Base-by-base conservation (phyloP, 53 echinoderm and acorn worm genomes). In the Paracentrotus lividus region DNA sequence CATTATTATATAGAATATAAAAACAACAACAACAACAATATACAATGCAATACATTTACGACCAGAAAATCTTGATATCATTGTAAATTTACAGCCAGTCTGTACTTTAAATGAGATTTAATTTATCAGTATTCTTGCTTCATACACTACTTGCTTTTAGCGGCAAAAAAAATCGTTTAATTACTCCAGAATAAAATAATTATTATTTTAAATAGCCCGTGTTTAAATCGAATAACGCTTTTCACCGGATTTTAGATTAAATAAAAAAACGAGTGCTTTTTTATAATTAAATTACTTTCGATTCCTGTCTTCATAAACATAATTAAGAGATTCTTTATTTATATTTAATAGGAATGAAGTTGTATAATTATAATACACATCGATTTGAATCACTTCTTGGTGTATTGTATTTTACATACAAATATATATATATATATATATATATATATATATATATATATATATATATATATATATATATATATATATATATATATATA, bases 161-260 rank as follows among this genome's bases (percentile, higher is more conserved):
- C 44, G 81, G 81, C 47, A 81, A 45, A 81, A 81, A 45, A 81
- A 15, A 7, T 81, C 26, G 0, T n/a, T 45, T 45, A 81, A 81
- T 81, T 81, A 81, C 47, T 45, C 47, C 81, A 47, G 45, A n/a
- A 12, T 81, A 81, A 81, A 81, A 45, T 44, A 81, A 81, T 81
- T 47, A 81, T 81, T n/a, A 81, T 81, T n/a, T 45, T 81, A 26
- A 47, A 81, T 26, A 81, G 81, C 81, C 24, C 81, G 81, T 81
- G 45, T 81, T 13, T 45, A 24, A 45, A 81, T 1, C 81, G 44
- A 15, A 27, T n/a, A 81, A 81, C 81, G 24, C 81, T 24, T 81
- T 8, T 81, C 81, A 81, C 47, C 81, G 26, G 47, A 81, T 81
- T 81, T n/a, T 9, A 81, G 47, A 81, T 18, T 8, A 1, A 81